These are phyloP conservation scores for Hypsibius dujardini DNA, from an alignment of 1,140 invertebrate species.

Conservation along the genomic window DNA sequence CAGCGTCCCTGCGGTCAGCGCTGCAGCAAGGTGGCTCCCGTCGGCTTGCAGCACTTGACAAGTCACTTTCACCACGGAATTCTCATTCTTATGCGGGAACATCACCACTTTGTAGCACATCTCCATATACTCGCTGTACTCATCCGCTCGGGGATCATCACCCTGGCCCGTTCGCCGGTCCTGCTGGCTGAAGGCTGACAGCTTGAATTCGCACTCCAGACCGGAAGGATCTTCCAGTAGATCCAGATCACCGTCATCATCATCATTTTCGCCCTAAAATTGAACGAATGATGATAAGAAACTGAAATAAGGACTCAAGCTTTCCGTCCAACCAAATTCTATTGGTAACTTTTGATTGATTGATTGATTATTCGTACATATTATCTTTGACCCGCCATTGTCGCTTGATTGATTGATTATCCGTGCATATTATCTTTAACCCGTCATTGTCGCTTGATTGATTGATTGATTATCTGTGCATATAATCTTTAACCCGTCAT, in stretches of 20 bases:
- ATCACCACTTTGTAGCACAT: slow-evolving; percentile 17
- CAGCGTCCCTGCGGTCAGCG: slow-evolving; percentile 74
- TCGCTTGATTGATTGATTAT: too few species aligned
- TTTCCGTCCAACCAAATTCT: too few species aligned
- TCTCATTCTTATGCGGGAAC: slow-evolving; percentile 7
- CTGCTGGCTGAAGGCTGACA: slow-evolving; percentile 11
- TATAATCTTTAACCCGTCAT: too few species aligned
- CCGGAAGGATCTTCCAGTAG: slow-evolving; percentile 6
- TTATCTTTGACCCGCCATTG: too few species aligned
- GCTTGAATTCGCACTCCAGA: neutral
- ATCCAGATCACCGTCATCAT: slow-evolving; percentile 18
- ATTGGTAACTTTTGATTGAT: too few species aligned
- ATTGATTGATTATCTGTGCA: too few species aligned
- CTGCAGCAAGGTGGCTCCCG: slow-evolving; percentile 71
- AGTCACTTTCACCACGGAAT: slow-evolving; percentile 20
- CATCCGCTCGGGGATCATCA: slow-evolving; percentile 11
- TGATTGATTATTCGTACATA: too few species aligned
- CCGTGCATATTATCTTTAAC: too few species aligned
- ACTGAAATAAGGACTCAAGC: too few species aligned
- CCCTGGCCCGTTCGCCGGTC: neutral
- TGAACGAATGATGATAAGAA: slow-evolving; percentile 19
- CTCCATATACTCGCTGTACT: slow-evolving; percentile 12
- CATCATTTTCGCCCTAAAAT: slow-evolving; percentile 19
- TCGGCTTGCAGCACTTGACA: slow-evolving; percentile 50
- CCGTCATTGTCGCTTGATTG: too few species aligned